Evolutionary conservation across 2,888 invertebrate genomes (phyloP).

Genomic region (Troglohyphantes excavatus): DNA sequence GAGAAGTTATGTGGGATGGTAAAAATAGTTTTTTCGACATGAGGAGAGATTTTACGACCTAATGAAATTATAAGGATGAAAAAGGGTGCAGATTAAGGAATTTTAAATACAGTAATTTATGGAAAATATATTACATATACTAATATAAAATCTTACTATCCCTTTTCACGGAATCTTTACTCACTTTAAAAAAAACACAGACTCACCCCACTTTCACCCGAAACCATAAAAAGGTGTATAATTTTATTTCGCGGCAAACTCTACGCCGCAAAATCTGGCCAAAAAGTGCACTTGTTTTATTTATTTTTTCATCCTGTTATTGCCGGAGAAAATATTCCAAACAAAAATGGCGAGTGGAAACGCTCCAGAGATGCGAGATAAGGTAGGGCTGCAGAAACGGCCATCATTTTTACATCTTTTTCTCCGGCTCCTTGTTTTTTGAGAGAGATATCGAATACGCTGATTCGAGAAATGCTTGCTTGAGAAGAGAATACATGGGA

Average conservation of each 20-base stretch:
- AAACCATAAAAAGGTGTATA: background rate
- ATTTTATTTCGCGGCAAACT: conserved; percentile 60
- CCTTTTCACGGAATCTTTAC: no score
- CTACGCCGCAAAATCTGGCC: conserved; percentile 56
- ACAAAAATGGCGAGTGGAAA: conserved; percentile 33
- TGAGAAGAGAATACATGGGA: conserved; percentile 29
- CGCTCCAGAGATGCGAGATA: conserved; percentile 43
- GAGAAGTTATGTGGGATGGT: no score
- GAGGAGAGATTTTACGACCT: no score
- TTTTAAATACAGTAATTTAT: no score
- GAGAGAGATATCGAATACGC: conserved; percentile 47
- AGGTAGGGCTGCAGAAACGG: conserved; percentile 41
- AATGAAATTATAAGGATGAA: no score
- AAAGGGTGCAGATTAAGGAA: no score
- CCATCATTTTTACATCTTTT: conserved; percentile 47
- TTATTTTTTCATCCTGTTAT: conserved; percentile 40
- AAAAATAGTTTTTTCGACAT: no score
- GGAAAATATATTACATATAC: no score
- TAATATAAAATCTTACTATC: no score
- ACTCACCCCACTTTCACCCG: conserved; percentile 37
- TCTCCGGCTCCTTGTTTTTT: background rate
- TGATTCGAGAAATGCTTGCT: conserved; percentile 66
- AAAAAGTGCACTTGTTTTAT: conserved; percentile 41
- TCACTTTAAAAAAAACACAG: no score
- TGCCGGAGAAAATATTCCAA: conserved; percentile 52